Evolutionary conservation across 2,888 invertebrate species (phyloP).

Genomic region (Cylloceria caligata): DNA sequence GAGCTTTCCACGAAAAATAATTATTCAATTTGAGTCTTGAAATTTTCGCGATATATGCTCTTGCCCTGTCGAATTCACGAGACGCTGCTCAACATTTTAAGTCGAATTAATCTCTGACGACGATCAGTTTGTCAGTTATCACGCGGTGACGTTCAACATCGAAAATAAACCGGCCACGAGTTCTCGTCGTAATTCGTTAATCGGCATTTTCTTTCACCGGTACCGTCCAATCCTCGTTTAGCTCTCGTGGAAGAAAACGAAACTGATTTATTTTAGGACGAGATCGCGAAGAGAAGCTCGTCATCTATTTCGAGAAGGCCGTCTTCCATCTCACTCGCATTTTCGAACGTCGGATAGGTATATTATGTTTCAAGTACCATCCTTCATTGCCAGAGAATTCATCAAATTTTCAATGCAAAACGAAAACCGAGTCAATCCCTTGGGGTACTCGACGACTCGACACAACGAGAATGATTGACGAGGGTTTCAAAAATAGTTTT

Average conservation of each 20-base stretch:
- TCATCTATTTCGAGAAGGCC: conserved; percentile 82
- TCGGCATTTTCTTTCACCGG: conserved; percentile 42
- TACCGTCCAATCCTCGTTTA: conserved; percentile 42
- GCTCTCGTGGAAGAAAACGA: conserved; percentile 76
- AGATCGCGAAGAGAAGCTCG: conserved; percentile 77
- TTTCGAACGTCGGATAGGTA: conserved; percentile 70
- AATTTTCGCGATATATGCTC: not conserved
- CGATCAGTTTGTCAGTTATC: conserved; percentile 60
- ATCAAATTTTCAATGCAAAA: not conserved
- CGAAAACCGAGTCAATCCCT: not conserved
- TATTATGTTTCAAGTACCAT: conserved; percentile 41
- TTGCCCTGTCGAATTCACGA: not conserved
- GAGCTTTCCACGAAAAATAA: not conserved
- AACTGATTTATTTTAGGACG: conserved; percentile 81
- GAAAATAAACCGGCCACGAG: conserved; percentile 47
- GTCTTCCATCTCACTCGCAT: conserved; percentile 72
- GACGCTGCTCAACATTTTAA: not conserved
- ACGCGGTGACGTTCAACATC: conserved; percentile 40
- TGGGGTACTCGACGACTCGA: not conserved
- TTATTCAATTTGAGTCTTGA: not conserved
- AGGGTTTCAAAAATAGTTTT: not conserved
- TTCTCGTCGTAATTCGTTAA: conserved; percentile 27
- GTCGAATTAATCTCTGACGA: conserved; percentile 3
- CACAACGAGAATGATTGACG: conserved; percentile 1
- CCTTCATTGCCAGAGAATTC: not conserved